These are phyloP conservation scores for Sebastes itinus DNA, from an alignment of 2,797 vertebrate genomes.

Conservation along the genomic window DNA sequence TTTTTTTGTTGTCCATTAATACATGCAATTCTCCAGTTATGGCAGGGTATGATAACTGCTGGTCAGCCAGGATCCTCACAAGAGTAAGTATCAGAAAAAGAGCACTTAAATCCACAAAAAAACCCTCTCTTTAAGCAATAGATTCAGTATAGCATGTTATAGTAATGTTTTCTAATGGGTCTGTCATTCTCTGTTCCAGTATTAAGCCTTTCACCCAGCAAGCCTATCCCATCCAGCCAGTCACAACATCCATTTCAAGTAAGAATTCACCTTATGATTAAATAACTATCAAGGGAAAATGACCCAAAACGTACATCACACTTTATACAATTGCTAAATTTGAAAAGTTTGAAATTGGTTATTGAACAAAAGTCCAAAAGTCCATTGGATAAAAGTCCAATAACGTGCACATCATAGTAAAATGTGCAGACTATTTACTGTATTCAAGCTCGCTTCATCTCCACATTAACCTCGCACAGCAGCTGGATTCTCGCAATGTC, in stretches of 20 bases:
- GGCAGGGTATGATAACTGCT: slow-evolving; percentile 98
- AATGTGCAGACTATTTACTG: background rate
- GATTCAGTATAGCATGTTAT: background rate
- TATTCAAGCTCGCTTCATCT: background rate
- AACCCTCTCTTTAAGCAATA: background rate
- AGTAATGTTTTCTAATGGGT: background rate
- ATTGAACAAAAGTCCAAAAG: background rate
- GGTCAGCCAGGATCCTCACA: slow-evolving; percentile 98
- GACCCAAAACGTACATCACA: background rate
- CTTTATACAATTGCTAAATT: background rate
- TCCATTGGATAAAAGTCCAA: background rate
- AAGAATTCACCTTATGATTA: slow-evolving; percentile 40
- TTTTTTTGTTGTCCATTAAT: slow-evolving; percentile 68
- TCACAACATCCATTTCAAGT: slow-evolving; percentile 97
- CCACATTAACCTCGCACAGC: no score
- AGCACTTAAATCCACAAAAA: background rate
- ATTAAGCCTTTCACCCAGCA: slow-evolving; percentile 98
- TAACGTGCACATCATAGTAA: background rate
- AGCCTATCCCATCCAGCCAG: slow-evolving; percentile 95
- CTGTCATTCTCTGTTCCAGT: slow-evolving; percentile 80
- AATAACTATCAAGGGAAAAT: background rate
- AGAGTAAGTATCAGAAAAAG: slow-evolving; percentile 89
- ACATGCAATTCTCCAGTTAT: slow-evolving; percentile 88
- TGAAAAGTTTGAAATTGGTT: background rate
- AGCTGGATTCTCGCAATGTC: no score